Base-by-base conservation (phyloP, 2,797 vertebrate species). In the Liparis tanakae region DNA sequence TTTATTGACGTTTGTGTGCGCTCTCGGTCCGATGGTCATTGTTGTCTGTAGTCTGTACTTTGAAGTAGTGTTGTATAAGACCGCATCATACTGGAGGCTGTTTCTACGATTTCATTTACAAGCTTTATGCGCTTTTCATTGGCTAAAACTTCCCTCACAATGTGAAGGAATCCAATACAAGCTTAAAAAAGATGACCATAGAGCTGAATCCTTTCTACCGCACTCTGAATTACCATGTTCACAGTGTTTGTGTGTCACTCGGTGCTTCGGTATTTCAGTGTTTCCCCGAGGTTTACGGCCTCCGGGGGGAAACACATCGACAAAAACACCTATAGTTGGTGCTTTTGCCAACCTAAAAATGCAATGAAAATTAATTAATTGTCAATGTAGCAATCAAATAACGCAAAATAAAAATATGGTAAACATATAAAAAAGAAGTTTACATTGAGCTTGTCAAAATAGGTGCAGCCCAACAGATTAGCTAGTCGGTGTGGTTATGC, bases 171-270 rank as follows among this genome's bases (percentile, higher is more conserved):
- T 51, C 18, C 46, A 65, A 48, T 50, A 39, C 18, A 22, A 25
- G 12, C 22, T 20, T 46, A 4, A 39, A 14, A 50, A 4, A 41
- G 36, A 76, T 61, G 37, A 66, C 56, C 66, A 63, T 70, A 57
- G 54, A 65, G 69, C 64, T 76, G 60, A 76, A 50, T 59, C 15
- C 72, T 7, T 60, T 65, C 53, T 25, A 1, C 18, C 17, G 36
- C 17, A 51, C 12, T 10, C 60, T 55, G n/a, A 53, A 65, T 60
- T 25, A 46, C n/a, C 33, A 33, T 36, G 56, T 10, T 20, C 37
- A 33, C 10, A 58, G 25, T 33, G 10, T 30, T 13, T 55, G 39
- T 46, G 69, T 36, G 63, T 48, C 30, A 5, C 22, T 15, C 30
- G 3, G 17, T 17, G 25, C 10, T 53, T 25, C 13, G 17, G 53